Base-by-base conservation (phyloP, 2,888 invertebrate species). In the Oligia strigilis region DNA sequence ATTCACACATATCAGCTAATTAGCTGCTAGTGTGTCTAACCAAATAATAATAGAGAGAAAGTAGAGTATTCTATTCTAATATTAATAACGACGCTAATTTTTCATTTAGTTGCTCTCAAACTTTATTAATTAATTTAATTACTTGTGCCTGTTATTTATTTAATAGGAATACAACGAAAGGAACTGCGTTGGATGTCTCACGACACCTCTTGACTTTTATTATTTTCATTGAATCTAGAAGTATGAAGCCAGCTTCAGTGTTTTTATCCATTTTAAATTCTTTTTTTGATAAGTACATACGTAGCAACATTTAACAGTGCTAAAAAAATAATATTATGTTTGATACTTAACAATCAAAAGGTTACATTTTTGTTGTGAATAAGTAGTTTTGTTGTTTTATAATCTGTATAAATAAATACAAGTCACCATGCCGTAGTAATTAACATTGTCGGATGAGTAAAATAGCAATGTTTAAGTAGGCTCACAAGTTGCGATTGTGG, bases 261-360 rank as follows among this genome's bases (percentile, higher is more conserved):
- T 19, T 82, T 46, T 13, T 52, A n/a, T 80, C 19, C 1, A 46
- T n/a, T 17, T 82, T 80, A 5, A 8, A 36, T 78, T 29, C 17
- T 69, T 6, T 23, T 49, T 52, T 46, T 70, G 52, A 43, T 69
- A 75, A 74, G 80, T 80, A 80, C 60, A 52, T 75, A 67, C 2
- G 49, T 49, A 66, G n/a, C 23, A 23, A 74, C 3, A 60, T 72
- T 69, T 29, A 17, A 52, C 14, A 71, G 69, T 70, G 52, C 11
- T 17, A 75, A 62, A 69, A 82, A 71, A 46, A 58, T 14, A n/a
- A 9, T 8, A 52, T n/a, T 13, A 60, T 36, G n/a, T 49, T 65
- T 60, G 46, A 77, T 66, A 71, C 17, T 6, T 60, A 65, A 40
- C 43, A 55, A 64, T 58, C 13, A 76, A 72, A 64, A 72, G n/a